A percentile compares a stretch with the other conserved stretches of the same genome.
Evolutionary conservation across 2,888 invertebrate genomes (phyloP).

Genomic region (Tipula unca): DNA sequence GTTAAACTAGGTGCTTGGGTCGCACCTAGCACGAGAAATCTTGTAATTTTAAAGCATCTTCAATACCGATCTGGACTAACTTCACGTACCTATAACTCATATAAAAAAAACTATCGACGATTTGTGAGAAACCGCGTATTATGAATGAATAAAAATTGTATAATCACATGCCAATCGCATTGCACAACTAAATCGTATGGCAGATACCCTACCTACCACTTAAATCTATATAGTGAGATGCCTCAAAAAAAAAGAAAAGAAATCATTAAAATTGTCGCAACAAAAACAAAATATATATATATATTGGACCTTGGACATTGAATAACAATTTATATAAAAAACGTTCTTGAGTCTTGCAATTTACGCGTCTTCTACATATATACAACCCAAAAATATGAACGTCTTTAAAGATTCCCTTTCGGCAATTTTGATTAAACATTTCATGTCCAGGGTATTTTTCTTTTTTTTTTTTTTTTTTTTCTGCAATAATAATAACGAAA

Average conservation of each 20-base stretch:
- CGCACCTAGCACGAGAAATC: no score
- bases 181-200: no score
- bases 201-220: no score
- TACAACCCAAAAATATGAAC: background rate
- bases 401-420: background rate
- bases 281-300: background rate
- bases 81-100: no score
- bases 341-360: background rate
- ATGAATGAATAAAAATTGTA: no score
- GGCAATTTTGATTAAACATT: background rate
- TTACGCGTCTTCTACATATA: background rate
- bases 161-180: no score
- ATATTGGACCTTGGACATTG: background rate
- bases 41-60: no score
- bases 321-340: background rate
- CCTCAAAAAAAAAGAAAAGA: background rate
- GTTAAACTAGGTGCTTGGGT: no score
- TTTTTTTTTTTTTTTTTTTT: background rate
- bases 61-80: no score
- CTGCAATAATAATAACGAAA: no score
- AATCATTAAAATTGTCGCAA: background rate
- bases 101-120: no score
- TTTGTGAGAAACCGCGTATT: no score
- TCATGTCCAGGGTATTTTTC: background rate
- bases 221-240: background rate